Base-by-base conservation (phyloP, 2,113 vertebrate species). In the Chaenogobius annularis region DNA sequence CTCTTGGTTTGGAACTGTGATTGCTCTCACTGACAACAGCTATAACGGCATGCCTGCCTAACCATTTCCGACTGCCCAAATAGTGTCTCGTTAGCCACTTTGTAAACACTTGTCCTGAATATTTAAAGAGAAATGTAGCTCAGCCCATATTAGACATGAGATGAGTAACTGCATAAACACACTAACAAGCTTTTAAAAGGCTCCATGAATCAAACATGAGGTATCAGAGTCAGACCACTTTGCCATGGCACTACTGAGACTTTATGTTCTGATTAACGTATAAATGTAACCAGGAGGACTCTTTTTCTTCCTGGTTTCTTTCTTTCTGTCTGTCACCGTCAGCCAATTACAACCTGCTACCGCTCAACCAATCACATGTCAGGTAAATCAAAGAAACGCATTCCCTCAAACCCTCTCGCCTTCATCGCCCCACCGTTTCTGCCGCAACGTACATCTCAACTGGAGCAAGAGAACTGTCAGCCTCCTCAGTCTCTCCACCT, bases 121-220 rank as follows among this genome's bases (percentile, higher is more conserved):
- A 52, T 66, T 70, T 37, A 73, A 85, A 81, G 82, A 43, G 67
- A 81, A 78, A 79, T 70, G 70, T 63, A 15, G 50, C 40, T 74
- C 46, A 48, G 69, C 26, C 73, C 74, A 74, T 66, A 71, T 74
- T 77, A 77, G 63, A 64, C 23, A 58, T 69, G 74, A 69, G 37
- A 65, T 70, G 66, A 74, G 46, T 84, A 78, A 86, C 83, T 70
- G 61, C 74, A 82, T 71, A 80, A 89, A 85, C 82, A 73, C 74
- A 74, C 73, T 82, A 84, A 89, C 86, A 78, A 59, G 86, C 78
- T 74, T 88, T 81, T 61, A 61, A 79, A 85, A 80, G 74, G 59
- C 50, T 76, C 55, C 72, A 87, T 83, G 84, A 83, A 87, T 85
- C 75, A 81, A 84, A 86, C 83, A 85, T 80, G 75, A 72, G 65